phyloP scores from a whole-genome alignment of 2,113 vertebrate species.

The Daubentonia madagascariensis region DNA sequence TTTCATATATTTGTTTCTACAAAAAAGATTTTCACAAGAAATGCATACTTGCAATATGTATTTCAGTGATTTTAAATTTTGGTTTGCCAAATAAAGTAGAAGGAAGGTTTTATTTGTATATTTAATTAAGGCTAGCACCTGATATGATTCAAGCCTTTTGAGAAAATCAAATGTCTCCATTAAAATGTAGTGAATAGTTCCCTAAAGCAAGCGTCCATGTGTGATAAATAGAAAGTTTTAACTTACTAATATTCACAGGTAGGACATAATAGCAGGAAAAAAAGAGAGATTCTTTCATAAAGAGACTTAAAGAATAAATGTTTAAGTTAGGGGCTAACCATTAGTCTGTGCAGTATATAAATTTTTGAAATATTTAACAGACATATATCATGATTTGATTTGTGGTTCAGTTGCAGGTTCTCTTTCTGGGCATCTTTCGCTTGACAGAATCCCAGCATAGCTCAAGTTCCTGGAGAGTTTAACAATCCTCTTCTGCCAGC shows the following conservation, averaged over 20 bases:
- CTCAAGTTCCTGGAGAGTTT: neutral
- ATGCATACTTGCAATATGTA: neutral
- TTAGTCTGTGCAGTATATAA: neutral
- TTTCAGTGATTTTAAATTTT: constrained; percentile 3
- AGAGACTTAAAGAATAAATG: neutral
- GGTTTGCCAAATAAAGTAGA: neutral
- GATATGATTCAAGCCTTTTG: neutral
- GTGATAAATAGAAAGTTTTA: neutral
- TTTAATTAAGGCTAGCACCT: neutral
- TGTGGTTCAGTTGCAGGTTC: neutral
- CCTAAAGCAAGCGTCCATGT: neutral
- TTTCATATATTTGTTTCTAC: neutral
- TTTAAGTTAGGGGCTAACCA: neutral
- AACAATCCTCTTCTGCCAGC: neutral
- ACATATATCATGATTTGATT: neutral
- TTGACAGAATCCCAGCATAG: constrained; percentile 10
- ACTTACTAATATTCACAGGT: neutral
- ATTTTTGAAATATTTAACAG: constrained; percentile 9
- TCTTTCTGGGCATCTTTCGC: constrained; percentile 21
- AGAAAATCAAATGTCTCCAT: neutral
- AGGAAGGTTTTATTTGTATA: neutral
- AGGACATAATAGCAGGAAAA: neutral
- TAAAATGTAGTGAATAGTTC: neutral
- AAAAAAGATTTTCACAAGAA: constrained; percentile 35
- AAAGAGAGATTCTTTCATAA: neutral